Base-by-base conservation (phyloP, 2,888 invertebrate genomes). In the Phortica okadai region DNA sequence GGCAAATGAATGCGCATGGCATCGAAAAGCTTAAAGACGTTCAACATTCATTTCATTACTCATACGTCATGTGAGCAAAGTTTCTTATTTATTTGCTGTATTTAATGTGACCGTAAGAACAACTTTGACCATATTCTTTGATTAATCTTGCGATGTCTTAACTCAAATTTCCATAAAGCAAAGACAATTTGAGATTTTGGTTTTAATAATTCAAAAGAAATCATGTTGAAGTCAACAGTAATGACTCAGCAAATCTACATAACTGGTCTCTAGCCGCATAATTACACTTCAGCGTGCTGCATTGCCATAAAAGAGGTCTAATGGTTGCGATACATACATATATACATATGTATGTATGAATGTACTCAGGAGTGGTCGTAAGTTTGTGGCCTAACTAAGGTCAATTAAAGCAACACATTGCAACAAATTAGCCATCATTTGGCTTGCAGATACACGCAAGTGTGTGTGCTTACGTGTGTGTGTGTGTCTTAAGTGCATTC, bases 361-460 rank as follows among this genome's bases (percentile, higher is more conserved):
- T 79, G 80, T 76, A 79, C 74, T 78, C 10, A 62, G 2, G 41
- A 54, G 56, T 79, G 80, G 80, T 79, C 67, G 16, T 50, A 78
- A 82, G 79, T 81, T 82, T 85, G 85, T 78, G 87, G 85, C 82
- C 77, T 75, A 74, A 74, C 66, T 77, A 74, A 84, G 85, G 87
- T 86, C 87, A 87, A 85, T 85, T 85, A 87, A 82, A 85, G 83
- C 82, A 82, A 81, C 80, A 83, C 84, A 83, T 83, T 85, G 83
- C 82, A 50, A 84, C 87, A 85, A 86, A 85, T 87, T 85, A 85
- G 85, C 83, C 81, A 84, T 81, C 85, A 87, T 85, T 85, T 87
- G 81, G 77, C 77, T 33, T 33, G 33, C 33, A 78, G 76, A 80
- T 77, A 62, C 75, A 11, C 16, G 7, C 41, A 64, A n/a, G 7